Percentiles rank a stretch among this genome's conserved stretches.
These are phyloP conservation scores for Spea bombifrons DNA, from an alignment of 2,113 vertebrate genomes.

Conservation along the genomic window DNA sequence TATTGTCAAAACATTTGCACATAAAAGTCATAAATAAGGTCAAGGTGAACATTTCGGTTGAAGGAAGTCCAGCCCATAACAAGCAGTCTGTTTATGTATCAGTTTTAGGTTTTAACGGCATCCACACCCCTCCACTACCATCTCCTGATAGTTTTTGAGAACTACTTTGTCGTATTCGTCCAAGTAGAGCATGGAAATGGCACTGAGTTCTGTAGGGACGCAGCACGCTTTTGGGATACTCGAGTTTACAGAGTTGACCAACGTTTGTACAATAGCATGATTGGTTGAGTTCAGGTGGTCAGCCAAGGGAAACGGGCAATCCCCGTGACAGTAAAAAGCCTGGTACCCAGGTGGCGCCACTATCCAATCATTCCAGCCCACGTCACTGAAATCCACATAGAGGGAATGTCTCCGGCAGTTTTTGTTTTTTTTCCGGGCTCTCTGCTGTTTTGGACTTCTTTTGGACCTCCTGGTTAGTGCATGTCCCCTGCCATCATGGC, in stretches of 20 bases:
- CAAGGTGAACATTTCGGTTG: slow-evolving; percentile 72
- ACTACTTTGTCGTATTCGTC: slow-evolving; percentile 98
- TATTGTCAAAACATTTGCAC: slow-evolving; percentile 94
- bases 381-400: slow-evolving; percentile 97
- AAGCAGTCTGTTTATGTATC: slow-evolving; percentile 54
- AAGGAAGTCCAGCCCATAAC: slow-evolving; percentile 60
- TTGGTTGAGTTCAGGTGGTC: slow-evolving; percentile 98
- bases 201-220: slow-evolving; percentile 96
- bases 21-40: slow-evolving; percentile 98
- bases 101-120: slow-evolving; percentile 73
- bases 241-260: slow-evolving; percentile 97
- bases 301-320: slow-evolving; percentile 94
- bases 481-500: slow-evolving; percentile 91
- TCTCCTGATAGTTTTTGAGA: slow-evolving; percentile 98
- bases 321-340: slow-evolving; percentile 96
- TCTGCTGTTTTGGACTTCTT: slow-evolving; percentile 82
- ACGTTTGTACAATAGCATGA: slow-evolving; percentile 96
- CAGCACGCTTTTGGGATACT: slow-evolving; percentile 98
- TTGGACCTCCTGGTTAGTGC: slow-evolving; percentile 82
- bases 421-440: slow-evolving; percentile 87
- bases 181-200: slow-evolving; percentile 98
- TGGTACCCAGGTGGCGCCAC: slow-evolving; percentile 96
- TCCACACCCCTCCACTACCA: slow-evolving; percentile 97
- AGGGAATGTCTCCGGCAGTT: slow-evolving; percentile 92
- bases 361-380: slow-evolving; percentile 98